Evolutionary conservation across 1,140 invertebrate species (phyloP).

Genomic region (Drosophila seguyi): DNA sequence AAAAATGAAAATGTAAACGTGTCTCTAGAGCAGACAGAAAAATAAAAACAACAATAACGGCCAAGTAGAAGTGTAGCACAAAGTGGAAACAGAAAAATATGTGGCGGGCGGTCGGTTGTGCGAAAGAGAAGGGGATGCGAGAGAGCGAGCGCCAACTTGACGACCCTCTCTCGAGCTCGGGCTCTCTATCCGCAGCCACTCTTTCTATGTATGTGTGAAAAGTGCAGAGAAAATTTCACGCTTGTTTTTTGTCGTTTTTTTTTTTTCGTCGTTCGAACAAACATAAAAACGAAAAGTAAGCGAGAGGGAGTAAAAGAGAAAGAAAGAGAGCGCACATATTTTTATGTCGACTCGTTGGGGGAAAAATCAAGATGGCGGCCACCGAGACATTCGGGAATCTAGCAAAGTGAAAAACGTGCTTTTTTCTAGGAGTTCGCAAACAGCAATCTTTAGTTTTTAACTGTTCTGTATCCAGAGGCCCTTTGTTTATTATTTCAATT

Average conservation of each 20-base stretch:
- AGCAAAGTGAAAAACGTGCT: conserved; percentile 56
- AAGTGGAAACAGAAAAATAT: conserved; percentile 76
- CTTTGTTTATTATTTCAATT: conserved; percentile 24
- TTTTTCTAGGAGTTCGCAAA: conserved; percentile 41
- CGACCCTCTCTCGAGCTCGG: conserved; percentile 25
- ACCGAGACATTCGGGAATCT: conserved; percentile 58
- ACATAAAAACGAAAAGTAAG: conserved; percentile 77
- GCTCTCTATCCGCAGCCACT: not conserved
- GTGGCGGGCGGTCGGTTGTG: conserved; percentile 43
- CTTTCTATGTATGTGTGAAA: conserved; percentile 59
- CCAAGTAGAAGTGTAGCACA: conserved; percentile 76
- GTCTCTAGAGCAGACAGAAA: conserved; percentile 65
- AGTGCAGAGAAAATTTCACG: conserved; percentile 78
- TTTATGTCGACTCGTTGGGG: conserved; percentile 60
- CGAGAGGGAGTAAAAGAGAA: conserved; percentile 72
- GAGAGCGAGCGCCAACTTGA: conserved; percentile 53
- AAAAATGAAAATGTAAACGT: conserved; percentile 83
- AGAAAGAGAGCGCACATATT: conserved; percentile 66
- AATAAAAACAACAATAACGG: conserved; percentile 42
- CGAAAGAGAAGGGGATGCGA: conserved; percentile 22
- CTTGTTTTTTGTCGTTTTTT: conserved; percentile 42
- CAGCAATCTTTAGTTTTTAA: conserved; percentile 15
- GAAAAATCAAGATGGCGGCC: conserved; percentile 76
- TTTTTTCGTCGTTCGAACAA: conserved; percentile 58
- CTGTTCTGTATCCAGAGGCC: conserved; percentile 9